phyloP scores from a whole-genome alignment of 2,888 invertebrate genomes.

The Drosophila atripex region DNA sequence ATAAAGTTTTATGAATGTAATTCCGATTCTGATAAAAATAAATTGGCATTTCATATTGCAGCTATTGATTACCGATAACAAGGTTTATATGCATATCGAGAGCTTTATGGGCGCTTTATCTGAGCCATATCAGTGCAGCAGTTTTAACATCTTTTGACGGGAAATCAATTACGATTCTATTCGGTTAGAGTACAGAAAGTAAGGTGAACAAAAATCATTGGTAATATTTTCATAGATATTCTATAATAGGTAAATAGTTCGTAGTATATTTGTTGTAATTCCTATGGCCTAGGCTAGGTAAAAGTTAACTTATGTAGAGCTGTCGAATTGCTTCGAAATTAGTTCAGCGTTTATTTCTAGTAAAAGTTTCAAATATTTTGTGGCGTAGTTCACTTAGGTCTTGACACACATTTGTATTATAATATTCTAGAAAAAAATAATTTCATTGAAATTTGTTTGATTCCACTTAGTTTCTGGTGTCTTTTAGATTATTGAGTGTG shows the following conservation, averaged over 20 bases:
- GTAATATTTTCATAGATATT: constrained; percentile 46
- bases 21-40: constrained; percentile 21
- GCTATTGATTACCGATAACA: constrained; percentile 34
- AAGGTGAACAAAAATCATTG: constrained; percentile 22
- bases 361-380: constrained; percentile 52
- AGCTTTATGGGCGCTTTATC: constrained; percentile 23
- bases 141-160: neutral
- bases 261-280: constrained; percentile 63
- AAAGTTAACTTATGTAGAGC: constrained; percentile 54
- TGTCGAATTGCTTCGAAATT: constrained; percentile 38
- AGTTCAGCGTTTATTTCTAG: constrained; percentile 65
- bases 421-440: constrained; percentile 57
- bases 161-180: neutral
- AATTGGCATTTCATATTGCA: constrained; percentile 16
- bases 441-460: constrained; percentile 24
- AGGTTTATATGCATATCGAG: constrained; percentile 7
- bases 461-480: constrained; percentile 31
- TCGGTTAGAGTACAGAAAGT: neutral
- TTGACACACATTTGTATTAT: constrained; percentile 51
- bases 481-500: constrained; percentile 49
- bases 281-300: constrained; percentile 53
- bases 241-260: constrained; percentile 27
- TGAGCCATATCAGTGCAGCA: constrained; percentile 18
- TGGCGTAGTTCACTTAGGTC: constrained; percentile 46
- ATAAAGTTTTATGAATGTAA: constrained; percentile 8